Conservation (phyloP, 2,888 invertebrate genomes). For the Glomeris marginata region DNA sequence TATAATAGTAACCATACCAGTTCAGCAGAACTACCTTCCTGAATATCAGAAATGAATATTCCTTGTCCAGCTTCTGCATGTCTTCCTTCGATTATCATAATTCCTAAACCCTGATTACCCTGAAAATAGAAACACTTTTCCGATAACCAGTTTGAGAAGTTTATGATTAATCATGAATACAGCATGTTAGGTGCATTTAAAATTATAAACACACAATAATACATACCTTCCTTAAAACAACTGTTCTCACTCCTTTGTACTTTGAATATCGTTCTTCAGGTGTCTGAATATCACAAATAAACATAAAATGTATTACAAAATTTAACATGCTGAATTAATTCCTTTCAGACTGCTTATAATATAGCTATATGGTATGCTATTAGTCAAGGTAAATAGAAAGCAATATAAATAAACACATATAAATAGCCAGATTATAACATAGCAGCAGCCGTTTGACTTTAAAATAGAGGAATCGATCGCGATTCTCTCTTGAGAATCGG, state of each 20-base stretch:
- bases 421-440: too few species aligned
- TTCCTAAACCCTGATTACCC: slow-evolving; percentile 67
- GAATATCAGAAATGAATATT: slow-evolving; percentile 84
- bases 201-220: neutral
- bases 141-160: too few species aligned
- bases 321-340: too few species aligned
- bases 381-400: too few species aligned
- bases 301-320: slow-evolving; percentile 19
- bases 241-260: slow-evolving; percentile 62
- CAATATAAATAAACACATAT: too few species aligned
- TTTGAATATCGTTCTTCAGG: slow-evolving; percentile 51
- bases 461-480: too few species aligned
- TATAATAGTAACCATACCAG: slow-evolving; percentile 14
- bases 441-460: too few species aligned
- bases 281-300: slow-evolving; percentile 34
- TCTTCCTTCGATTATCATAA: slow-evolving; percentile 89
- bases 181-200: neutral
- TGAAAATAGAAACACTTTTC: too few species aligned
- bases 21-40: slow-evolving; percentile 62
- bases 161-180: too few species aligned
- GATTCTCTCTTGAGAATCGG: too few species aligned
- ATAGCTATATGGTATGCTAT: too few species aligned
- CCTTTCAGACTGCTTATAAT: too few species aligned
- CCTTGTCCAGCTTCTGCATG: slow-evolving; percentile 83
- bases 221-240: slow-evolving; percentile 68